Evolutionary conservation across 2,113 vertebrate species (phyloP).

Genomic region (Rhea americana): DNA sequence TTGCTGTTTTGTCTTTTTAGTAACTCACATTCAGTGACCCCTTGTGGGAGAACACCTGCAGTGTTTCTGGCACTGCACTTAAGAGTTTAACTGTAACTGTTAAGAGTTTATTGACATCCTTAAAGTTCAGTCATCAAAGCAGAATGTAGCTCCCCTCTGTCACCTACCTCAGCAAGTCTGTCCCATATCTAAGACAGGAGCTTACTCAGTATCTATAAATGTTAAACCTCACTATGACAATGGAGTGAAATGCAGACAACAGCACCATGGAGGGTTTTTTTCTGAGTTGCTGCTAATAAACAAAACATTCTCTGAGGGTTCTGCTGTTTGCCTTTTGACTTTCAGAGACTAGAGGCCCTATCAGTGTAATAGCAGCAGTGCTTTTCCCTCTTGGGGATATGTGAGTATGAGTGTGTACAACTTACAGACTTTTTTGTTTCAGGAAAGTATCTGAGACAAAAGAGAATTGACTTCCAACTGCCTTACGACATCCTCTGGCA

Average conservation of each 20-base stretch:
- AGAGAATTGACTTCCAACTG: conserved; percentile 95
- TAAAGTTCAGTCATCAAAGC: fast-evolving
- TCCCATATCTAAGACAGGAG: fast-evolving
- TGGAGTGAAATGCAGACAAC: fast-evolving
- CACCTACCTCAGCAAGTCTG: not conserved
- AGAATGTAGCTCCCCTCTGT: not conserved
- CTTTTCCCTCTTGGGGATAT: not conserved
- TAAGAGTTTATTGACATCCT: not conserved
- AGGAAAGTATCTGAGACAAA: conserved; percentile 97
- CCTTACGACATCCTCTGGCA: conserved; percentile 97
- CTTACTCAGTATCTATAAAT: fast-evolving
- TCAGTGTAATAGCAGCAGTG: not conserved
- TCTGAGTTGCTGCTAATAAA: not conserved
- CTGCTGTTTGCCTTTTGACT: not conserved
- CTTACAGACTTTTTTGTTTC: conserved; percentile 54
- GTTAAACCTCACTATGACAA: fast-evolving
- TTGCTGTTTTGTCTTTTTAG: not conserved
- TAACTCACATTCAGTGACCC: not conserved
- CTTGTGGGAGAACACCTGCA: not conserved
- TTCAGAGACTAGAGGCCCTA: not conserved
- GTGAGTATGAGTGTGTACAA: not conserved
- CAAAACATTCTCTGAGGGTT: not conserved
- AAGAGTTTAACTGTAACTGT: not conserved
- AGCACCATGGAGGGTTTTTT: not conserved
- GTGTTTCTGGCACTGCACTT: not conserved